Evolutionary conservation across 2,797 vertebrate genomes (phyloP), one percentile per base, ranked within the genome.

Genomic region (Anguilla obscura): DNA sequence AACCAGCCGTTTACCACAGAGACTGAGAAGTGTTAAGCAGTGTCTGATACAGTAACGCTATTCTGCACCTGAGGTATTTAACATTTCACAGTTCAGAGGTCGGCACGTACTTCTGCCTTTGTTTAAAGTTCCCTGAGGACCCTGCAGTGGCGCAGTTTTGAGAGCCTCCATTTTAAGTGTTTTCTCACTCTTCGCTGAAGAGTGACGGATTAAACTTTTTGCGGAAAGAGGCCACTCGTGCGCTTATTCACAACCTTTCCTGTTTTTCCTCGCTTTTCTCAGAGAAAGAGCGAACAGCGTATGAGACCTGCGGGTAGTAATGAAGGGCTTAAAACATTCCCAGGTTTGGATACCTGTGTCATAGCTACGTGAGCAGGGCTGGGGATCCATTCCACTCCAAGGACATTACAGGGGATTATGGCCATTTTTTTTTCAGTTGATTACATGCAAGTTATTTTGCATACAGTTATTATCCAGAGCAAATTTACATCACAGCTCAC

Each of bases 81-180:
- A 50, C 79, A n/a, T 10, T 82, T 50, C 79, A 50, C 45, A 10
- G 40, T 82, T 21, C 16, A 36, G 63, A 27, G 63, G 63, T 6
- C 21, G 0, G 33, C 9, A 71, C 6, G 66, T 71, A 30, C n/a
- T 30, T 10, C 71, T 21, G 10, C 3, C 27, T 80, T 21, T n/a
- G n/a, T n/a, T 50, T n/a, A 5, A 50, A 82, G 7, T 18, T n/a
- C n/a, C n/a, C 6, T 79, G 24, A 80, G n/a, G n/a, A 54, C 40
- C 80, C 52, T 80, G 9, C 56, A 45, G 85, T 86, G 74, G n/a
- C 24, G n/a, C 12, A 10, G 54, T 82, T 52, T 76, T n/a, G 50
- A 66, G 60, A 58, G 27, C n/a, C 84, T 24, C 79, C 79, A 8
- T 82, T 50, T 82, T 10, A 86, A 76, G 74, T 45, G 74, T 8